A percentile compares a stretch with the other conserved stretches of the same genome.
Evolutionary conservation across 64 coral and sea anemone genomes (phyloP).

Genomic region (Stichodactyla mertensii): DNA sequence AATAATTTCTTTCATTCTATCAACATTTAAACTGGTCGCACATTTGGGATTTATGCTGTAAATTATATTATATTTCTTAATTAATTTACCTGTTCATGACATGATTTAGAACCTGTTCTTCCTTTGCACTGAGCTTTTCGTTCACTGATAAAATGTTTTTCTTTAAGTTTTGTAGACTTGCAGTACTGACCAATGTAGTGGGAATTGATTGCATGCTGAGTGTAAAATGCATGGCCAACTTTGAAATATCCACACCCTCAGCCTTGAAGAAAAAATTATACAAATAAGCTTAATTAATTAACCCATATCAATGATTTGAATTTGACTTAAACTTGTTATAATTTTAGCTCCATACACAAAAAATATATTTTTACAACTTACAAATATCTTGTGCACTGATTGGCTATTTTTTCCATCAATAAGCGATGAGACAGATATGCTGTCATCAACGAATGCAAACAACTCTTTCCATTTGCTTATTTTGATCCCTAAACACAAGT

Average conservation of each 20-base stretch:
- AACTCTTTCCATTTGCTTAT: no score
- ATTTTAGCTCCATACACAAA: no score
- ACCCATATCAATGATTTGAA: neutral
- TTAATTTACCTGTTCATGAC: slow-evolving; percentile 63
- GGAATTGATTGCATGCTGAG: slow-evolving; percentile 67
- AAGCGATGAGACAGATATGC: no score
- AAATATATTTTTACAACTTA: no score
- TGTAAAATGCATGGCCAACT: slow-evolving; percentile 88
- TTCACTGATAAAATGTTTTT: slow-evolving; percentile 77
- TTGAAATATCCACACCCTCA: slow-evolving; percentile 86
- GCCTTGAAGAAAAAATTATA: slow-evolving; percentile 23
- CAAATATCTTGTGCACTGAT: no score
- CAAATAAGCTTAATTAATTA: neutral
- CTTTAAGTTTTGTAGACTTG: slow-evolving; percentile 75
- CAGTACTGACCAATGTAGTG: slow-evolving; percentile 95
- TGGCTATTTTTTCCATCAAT: no score
- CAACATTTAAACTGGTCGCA: neutral
- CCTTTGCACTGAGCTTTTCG: slow-evolving; percentile 49
- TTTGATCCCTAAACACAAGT: no score
- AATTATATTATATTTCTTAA: no score
- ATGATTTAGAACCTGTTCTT: slow-evolving; percentile 52
- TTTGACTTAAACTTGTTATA: no score
- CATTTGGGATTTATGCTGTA: no score
- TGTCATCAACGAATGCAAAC: no score
- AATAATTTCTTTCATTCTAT: no score